These are phyloP conservation scores for Sinocyclocheilus grahami DNA, from an alignment of 2,113 vertebrate species.

Conservation along the genomic window DNA sequence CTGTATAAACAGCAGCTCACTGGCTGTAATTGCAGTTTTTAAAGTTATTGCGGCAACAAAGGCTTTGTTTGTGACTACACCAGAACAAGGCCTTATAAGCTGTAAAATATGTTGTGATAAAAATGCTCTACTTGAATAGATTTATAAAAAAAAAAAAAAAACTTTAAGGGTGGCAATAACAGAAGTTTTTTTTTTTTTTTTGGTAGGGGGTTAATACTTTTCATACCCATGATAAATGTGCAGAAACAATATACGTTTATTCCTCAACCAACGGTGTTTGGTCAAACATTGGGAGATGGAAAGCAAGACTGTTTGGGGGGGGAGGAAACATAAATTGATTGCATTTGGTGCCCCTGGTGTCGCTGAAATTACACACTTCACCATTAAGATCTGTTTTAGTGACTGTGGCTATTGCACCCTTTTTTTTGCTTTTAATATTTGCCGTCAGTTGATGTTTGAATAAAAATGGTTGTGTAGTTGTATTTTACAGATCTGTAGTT, in stretches of 20 bases:
- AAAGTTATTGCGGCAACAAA: background rate
- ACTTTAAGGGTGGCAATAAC: too few species aligned
- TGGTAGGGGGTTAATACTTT: too few species aligned
- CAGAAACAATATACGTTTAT: background rate
- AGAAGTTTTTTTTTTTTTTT: too few species aligned
- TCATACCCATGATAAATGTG: background rate
- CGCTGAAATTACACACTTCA: slow-evolving; percentile 4
- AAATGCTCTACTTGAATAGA: too few species aligned
- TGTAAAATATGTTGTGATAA: slow-evolving; percentile 1
- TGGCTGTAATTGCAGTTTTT: slow-evolving; percentile 23
- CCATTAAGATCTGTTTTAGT: slow-evolving; percentile 33
- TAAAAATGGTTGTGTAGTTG: background rate
- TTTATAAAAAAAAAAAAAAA: too few species aligned
- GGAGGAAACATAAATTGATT: background rate
- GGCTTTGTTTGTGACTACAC: background rate
- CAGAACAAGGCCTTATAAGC: background rate
- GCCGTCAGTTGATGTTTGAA: background rate
- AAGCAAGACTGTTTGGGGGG: background rate
- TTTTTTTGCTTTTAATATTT: background rate
- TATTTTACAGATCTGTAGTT: background rate
- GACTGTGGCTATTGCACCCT: background rate
- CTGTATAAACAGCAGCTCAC: slow-evolving; percentile 11
- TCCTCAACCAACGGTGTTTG: background rate
- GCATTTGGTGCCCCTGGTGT: background rate
- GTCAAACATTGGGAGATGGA: background rate